Percentiles rank a stretch among this genome's conserved stretches.
phyloP scores from a whole-genome alignment of 1,140 invertebrate genomes.

The Neodiprion fabricii region DNA sequence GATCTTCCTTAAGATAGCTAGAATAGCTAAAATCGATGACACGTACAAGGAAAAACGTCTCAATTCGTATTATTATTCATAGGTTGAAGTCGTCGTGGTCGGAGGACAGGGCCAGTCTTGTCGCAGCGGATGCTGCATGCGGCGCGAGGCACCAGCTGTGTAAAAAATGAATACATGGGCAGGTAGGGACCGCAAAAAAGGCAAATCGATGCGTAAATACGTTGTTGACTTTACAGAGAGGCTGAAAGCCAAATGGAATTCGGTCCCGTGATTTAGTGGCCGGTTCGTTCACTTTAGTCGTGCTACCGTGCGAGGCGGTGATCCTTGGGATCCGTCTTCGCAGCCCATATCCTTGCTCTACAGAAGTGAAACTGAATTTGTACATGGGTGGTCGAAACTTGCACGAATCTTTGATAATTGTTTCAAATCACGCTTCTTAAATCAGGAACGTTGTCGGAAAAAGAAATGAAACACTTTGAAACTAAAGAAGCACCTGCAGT shows the following conservation, averaged over 20 bases:
- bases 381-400: neutral
- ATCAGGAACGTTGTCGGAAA: neutral
- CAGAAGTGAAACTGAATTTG: neutral
- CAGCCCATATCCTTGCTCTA: neutral
- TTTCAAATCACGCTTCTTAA: neutral
- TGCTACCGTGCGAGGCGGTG: neutral
- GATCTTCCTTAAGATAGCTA: no score
- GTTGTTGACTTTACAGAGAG: conserved; percentile 52
- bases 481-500: neutral
- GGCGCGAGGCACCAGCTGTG: conserved; percentile 29
- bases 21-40: no score
- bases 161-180: conserved; percentile 10
- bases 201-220: conserved; percentile 57
- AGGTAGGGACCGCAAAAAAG: conserved; percentile 48
- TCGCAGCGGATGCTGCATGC: conserved; percentile 41
- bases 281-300: conserved; percentile 24
- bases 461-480: neutral
- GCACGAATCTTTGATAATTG: neutral
- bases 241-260: conserved; percentile 55
- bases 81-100: conserved; percentile 48
- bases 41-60: neutral
- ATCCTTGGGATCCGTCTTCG: neutral
- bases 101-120: conserved; percentile 36
- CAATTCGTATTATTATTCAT: conserved; percentile 49
- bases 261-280: conserved; percentile 55